Conservation (phyloP, 2,113 vertebrate genomes). For the Aptenodytes patagonicus region DNA sequence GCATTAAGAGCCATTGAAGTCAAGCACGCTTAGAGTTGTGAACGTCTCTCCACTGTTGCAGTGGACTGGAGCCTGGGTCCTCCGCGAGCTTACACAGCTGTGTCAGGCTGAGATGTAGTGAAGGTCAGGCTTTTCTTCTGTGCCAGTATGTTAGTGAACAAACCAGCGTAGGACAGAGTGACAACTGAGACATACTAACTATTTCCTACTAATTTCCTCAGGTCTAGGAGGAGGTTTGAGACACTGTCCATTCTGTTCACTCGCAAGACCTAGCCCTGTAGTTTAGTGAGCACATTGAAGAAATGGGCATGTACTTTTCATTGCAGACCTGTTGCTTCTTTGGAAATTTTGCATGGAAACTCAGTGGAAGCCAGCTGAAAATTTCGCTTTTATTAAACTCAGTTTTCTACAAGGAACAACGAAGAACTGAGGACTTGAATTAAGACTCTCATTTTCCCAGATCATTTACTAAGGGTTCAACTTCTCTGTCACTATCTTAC, state of each 20-base stretch:
- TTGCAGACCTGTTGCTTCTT: neutral
- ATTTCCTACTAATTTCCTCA: neutral
- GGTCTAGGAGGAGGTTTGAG: neutral
- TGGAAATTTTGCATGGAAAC: neutral
- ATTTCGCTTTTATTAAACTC: neutral
- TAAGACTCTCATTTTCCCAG: neutral
- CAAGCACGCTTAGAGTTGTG: neutral
- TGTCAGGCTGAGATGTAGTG: neutral
- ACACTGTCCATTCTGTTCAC: neutral
- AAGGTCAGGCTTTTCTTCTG: neutral
- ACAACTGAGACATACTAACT: neutral
- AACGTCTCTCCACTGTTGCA: fast-evolving
- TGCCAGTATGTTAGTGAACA: neutral
- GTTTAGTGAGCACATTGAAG: neutral
- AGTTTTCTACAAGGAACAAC: neutral
- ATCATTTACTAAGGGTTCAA: neutral
- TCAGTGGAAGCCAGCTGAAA: neutral
- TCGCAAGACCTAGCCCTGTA: fast-evolving
- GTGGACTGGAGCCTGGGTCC: neutral
- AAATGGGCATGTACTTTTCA: neutral
- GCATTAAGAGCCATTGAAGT: neutral
- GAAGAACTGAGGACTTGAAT: neutral
- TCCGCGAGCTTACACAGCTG: neutral
- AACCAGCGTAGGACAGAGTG: neutral
- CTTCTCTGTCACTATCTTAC: neutral